Conservation (phyloP, 2,888 invertebrate species). For the Melanostoma mellinum region DNA sequence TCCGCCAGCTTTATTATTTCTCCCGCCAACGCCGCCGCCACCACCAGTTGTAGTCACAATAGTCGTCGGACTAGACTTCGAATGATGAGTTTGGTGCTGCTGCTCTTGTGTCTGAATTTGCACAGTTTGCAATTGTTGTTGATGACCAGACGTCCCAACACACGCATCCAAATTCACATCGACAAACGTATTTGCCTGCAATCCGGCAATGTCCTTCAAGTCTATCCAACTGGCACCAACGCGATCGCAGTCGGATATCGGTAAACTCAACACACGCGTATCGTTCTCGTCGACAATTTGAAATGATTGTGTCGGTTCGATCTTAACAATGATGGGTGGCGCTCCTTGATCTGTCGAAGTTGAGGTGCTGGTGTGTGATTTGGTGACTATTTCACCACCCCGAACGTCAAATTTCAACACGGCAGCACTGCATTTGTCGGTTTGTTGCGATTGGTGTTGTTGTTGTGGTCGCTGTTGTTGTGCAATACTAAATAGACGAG, state of each 20-base stretch:
- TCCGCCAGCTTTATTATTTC: slow-evolving; percentile 57
- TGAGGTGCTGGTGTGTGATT: slow-evolving; percentile 59
- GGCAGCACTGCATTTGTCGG: slow-evolving; percentile 79
- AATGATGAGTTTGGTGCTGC: slow-evolving; percentile 74
- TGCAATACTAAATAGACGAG: slow-evolving; percentile 38
- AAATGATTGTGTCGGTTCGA: slow-evolving; percentile 80
- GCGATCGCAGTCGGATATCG: slow-evolving; percentile 79
- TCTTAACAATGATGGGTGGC: slow-evolving; percentile 81
- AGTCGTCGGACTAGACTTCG: slow-evolving; percentile 74
- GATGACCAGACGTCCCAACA: slow-evolving; percentile 72
- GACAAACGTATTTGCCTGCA: slow-evolving; percentile 76
- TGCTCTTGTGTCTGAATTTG: slow-evolving; percentile 45
- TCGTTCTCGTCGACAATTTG: slow-evolving; percentile 80
- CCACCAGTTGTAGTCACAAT: slow-evolving; percentile 72
- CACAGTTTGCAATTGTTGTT: slow-evolving; percentile 50
- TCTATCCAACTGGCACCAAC: slow-evolving; percentile 81
- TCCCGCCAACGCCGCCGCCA: slow-evolving; percentile 54
- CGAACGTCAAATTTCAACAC: slow-evolving; percentile 74
- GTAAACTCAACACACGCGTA: slow-evolving; percentile 79
- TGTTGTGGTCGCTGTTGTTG: slow-evolving; percentile 75
- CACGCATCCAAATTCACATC: slow-evolving; percentile 72
- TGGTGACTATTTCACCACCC: slow-evolving; percentile 62
- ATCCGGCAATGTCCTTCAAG: slow-evolving; percentile 80
- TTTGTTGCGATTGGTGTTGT: slow-evolving; percentile 81
- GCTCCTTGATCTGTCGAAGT: slow-evolving; percentile 63